These are phyloP conservation scores for Drosophila anomelani DNA, from an alignment of 2,888 invertebrate species.

Conservation along the genomic window DNA sequence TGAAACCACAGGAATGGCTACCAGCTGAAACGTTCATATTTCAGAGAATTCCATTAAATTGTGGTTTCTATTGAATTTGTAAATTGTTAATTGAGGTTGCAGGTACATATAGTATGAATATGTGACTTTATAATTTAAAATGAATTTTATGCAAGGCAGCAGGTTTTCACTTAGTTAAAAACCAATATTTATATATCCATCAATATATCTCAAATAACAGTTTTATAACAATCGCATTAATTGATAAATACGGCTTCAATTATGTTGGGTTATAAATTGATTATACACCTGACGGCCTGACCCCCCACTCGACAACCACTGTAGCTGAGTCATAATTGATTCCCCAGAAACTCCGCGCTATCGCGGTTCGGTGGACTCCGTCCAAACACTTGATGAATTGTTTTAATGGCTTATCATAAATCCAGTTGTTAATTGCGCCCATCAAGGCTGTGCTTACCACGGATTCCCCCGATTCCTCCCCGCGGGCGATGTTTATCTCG, in stretches of 20 bases:
- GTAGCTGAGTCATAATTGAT: constrained; percentile 13
- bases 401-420: constrained; percentile 35
- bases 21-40: background rate
- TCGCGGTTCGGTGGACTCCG: background rate
- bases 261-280: background rate
- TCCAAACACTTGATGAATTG: background rate
- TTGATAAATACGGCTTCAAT: background rate
- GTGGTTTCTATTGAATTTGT: background rate
- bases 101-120: background rate
- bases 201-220: background rate
- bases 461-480: constrained; percentile 1
- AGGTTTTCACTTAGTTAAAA: background rate
- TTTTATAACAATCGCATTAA: background rate
- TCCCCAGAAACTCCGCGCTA: background rate
- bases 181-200: background rate
- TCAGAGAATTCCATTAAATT: background rate
- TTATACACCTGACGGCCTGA: background rate
- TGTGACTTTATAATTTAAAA: background rate
- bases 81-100: background rate
- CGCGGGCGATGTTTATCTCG: constrained; percentile 2
- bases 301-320: background rate
- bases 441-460: constrained; percentile 28
- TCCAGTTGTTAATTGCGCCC: constrained; percentile 40
- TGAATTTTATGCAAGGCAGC: background rate
- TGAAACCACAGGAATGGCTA: too few species aligned